Evolutionary conservation across 2,888 invertebrate genomes (phyloP), one percentile per base, ranked within the genome.

Genomic region (Trissolcus japonicus): DNA sequence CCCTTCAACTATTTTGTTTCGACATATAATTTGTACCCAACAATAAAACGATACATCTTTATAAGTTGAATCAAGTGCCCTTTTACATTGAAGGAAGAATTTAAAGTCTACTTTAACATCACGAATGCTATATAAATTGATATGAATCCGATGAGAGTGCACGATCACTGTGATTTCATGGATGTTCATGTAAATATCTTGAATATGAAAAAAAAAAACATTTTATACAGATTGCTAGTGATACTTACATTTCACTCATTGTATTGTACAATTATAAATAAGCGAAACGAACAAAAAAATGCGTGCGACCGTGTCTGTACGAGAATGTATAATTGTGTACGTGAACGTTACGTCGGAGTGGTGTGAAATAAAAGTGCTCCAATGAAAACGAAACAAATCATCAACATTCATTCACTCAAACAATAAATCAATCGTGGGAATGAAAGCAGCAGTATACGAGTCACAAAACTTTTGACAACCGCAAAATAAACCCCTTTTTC

Each of bases 151-250:
- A 19, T 60, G 60, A 51, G 53, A 46, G 16, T 16, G 46, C 14
- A 9, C 53, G 41, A 41, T 43, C 57, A 51, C 63, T 35, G 35
- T 35, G 35, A 63, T 35, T 79, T 76, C 73, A 69, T 71, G 77
- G 51, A 74, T 78, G 77, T 77, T 74, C 63, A 78, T 83, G 82
- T 83, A 83, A 81, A 83, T 88, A 88, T 77, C 83, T 83, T 83
- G 68, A 81, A 86, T 81, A 84, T 82, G 82, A 86, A 73, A 7
- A 35, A 29, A 29, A 35, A 35, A 35, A 83, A 86, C 87, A 87
- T 88, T 88, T 88, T 88, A 87, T 88, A 88, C 88, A 82, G 80
- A 86, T 86, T 83, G 84, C 82, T 85, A 84, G 84, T 83, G 78
- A 79, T 80, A 77, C 57, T 79, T 77, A 82, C 77, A 82, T 79